phyloP scores from a whole-genome alignment of 2,113 vertebrate genomes.

The Myxocyprinus asiaticus region DNA sequence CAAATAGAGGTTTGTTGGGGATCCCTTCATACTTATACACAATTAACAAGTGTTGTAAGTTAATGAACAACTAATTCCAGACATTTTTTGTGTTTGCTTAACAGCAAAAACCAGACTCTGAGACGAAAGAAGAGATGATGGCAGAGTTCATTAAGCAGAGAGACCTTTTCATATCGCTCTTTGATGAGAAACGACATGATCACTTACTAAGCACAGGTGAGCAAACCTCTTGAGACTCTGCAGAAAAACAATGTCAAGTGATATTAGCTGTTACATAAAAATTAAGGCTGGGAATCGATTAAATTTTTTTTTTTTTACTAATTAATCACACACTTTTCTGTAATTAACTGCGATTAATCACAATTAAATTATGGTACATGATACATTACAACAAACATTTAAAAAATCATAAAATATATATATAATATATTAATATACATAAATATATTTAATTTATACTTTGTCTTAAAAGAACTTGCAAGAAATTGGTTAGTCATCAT shows the following conservation, averaged over 20 bases:
- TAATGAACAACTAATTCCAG: background rate
- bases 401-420: no score
- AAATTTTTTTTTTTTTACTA: no score
- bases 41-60: background rate
- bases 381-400: no score
- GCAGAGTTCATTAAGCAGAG: constrained; percentile 84
- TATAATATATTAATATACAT: no score
- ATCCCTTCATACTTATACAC: background rate
- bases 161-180: constrained; percentile 84
- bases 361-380: no score
- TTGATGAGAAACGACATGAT: constrained; percentile 91
- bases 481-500: no score
- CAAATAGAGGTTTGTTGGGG: constrained; percentile 78
- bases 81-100: background rate
- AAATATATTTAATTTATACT: no score
- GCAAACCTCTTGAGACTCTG: background rate
- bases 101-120: constrained; percentile 78
- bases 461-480: no score
- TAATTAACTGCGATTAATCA: no score
- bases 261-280: background rate
- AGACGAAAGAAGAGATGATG: constrained; percentile 85
- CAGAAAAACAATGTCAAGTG: background rate
- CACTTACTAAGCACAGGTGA: constrained; percentile 91
- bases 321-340: no score
- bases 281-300: no score